Evolutionary conservation across 2,113 vertebrate genomes (phyloP).

Genomic region (Corvus cornix): DNA sequence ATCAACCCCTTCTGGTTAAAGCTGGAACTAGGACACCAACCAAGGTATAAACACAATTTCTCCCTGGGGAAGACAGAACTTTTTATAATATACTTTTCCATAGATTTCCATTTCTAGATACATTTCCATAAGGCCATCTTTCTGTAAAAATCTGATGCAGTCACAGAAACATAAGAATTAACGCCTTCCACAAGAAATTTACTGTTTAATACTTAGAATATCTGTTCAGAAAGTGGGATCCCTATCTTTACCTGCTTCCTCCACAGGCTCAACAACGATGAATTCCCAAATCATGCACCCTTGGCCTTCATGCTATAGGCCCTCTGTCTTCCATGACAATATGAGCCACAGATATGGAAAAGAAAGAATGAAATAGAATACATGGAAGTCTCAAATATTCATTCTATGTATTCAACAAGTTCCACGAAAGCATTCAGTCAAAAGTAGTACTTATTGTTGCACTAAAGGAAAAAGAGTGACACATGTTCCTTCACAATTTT

Average conservation of each 20-base stretch:
- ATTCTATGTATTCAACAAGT: neutral
- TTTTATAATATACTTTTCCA: neutral
- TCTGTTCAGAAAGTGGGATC: neutral
- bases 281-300: neutral
- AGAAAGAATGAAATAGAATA: neutral
- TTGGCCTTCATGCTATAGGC: neutral
- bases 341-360: neutral
- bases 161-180: neutral
- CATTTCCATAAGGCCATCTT: neutral
- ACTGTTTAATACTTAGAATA: neutral
- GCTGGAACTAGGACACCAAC: neutral
- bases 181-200: neutral
- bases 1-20: neutral
- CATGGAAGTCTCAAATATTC: neutral
- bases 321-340: neutral
- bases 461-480: neutral
- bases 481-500: fast-evolving
- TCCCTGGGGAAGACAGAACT: neutral
- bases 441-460: neutral
- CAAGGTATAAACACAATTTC: neutral
- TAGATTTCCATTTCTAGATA: neutral
- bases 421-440: neutral
- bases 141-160: neutral
- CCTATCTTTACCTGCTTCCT: neutral
- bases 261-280: neutral